Base-by-base conservation (phyloP, 2,888 invertebrate genomes). In the Hypolimnas misippus region DNA sequence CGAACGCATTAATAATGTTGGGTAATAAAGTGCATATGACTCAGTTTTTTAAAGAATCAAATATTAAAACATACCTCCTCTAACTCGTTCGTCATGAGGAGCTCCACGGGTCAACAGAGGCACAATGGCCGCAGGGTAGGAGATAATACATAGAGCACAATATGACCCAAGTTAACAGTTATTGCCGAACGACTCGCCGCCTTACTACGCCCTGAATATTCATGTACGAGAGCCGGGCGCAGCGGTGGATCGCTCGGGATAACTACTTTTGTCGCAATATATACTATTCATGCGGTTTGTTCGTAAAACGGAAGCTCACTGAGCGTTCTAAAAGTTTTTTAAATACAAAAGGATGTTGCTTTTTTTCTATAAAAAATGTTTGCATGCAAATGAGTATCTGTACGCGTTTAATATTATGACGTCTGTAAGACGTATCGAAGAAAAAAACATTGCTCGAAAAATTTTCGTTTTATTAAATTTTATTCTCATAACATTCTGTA, bases 111-210 rank as follows among this genome's bases (percentile, higher is more conserved):
- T 73, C 66, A 70, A 68, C 63, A 65, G 59, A 68, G 68, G 70
- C 70, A 65, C 70, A 67, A 70, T 73, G 73, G 78, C 77, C 81
- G 76, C 74, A 74, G 71, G 74, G 76, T 73, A 71, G 76, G 73
- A 77, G 76, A 78, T 72, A 73, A 74, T 74, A 74, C 73, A 68
- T 69, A 69, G 66, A 77, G 78, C 76, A 81, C 78, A 81, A 77
- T 80, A 77, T 74, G 78, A 78, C 75, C 76, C 81, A 78, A 85
- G 86, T 86, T 88, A 87, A 87, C 88, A 86, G 86, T 86, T 86
- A 88, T 86, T 84, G 82, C 84, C 79, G 79, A 83, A 76, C 73
- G 73, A 76, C 69, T 75, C 77, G 76, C 77, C 77, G 77, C 77
- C 73, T 78, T 82, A 73, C 75, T 73, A 69, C 77, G 70, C 74